These are phyloP conservation scores for Sarcophaga peregrina DNA, from an alignment of 1,140 invertebrate genomes.

Conservation along the genomic window DNA sequence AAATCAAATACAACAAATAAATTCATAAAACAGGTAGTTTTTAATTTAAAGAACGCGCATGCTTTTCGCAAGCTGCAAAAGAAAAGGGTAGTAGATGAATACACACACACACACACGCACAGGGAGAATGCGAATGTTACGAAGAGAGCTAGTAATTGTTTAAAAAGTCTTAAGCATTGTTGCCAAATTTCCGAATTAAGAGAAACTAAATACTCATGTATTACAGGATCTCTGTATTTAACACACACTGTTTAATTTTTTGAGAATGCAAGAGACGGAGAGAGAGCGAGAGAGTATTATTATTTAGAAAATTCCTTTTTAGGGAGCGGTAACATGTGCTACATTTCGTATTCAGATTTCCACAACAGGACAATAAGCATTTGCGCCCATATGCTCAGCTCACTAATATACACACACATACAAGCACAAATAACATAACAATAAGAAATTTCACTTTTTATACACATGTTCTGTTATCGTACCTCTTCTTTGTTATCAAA, in stretches of 20 bases:
- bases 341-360: background rate
- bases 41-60: background rate
- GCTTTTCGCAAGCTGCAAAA: background rate
- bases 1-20: background rate
- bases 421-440: no score
- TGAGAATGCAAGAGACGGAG: background rate
- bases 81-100: background rate
- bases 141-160: background rate
- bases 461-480: background rate
- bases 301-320: background rate
- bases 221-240: background rate
- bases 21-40: background rate
- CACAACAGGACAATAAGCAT: background rate
- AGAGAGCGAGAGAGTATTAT: no score
- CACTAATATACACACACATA: no score
- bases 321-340: background rate
- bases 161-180: background rate
- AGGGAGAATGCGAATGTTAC: background rate
- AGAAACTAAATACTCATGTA: background rate
- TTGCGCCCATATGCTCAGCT: background rate
- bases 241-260: background rate
- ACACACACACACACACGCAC: background rate
- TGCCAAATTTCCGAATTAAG: slow-evolving; percentile 26
- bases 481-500: background rate
- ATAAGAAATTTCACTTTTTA: slow-evolving; percentile 20